Base-by-base conservation (phyloP, 2,797 vertebrate genomes). In the Epinephelus coioides region DNA sequence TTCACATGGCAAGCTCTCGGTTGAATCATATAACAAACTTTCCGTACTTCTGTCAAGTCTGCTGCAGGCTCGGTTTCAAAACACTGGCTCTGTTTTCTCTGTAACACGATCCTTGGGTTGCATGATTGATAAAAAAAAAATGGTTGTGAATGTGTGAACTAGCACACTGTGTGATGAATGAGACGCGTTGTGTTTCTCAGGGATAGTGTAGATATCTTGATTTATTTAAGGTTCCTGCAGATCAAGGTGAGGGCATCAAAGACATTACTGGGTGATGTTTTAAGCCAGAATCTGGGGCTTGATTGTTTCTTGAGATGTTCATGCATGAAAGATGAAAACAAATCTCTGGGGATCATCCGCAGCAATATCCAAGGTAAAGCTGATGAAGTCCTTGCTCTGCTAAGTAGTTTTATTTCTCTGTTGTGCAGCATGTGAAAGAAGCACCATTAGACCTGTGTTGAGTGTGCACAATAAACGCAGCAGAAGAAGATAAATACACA, bases 301-400 rank as follows among this genome's bases (percentile, higher is more conserved):
- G 18, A 23, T 21, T 60, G 50, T 46, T 12, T 40, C 44, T 66
- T 49, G 51, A 59, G 38, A 54, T 47, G 25, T 49, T 61, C 40
- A 30, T 21, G 17, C 38, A 23, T 66, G 56, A 67, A 62, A 63
- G 30, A 72, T 68, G 40, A 68, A 51, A 73, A 40, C 15, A 64
- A 19, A 56, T 64, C 11, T 62, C 44, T 1, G 5, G 23, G 46
- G 46, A 46, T 44, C 47, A 44, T 57, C 10, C 18, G 9, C 19
- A 5, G 8, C 25, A 49, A 60, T n/a, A 38, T 64, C 56, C 13
- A 17, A 56, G 55, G 59, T 14, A 57, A 73, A 54, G 63, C 51
- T 23, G 25, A 40, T 56, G 49, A 66, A 57, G 38, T 56, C 61
- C 25, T 56, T 3, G 8, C 19, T 34, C 21, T 18, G 18, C 38